Evolutionary conservation across 2,113 vertebrate genomes (phyloP).

Genomic region (Hemichromis elongatus): DNA sequence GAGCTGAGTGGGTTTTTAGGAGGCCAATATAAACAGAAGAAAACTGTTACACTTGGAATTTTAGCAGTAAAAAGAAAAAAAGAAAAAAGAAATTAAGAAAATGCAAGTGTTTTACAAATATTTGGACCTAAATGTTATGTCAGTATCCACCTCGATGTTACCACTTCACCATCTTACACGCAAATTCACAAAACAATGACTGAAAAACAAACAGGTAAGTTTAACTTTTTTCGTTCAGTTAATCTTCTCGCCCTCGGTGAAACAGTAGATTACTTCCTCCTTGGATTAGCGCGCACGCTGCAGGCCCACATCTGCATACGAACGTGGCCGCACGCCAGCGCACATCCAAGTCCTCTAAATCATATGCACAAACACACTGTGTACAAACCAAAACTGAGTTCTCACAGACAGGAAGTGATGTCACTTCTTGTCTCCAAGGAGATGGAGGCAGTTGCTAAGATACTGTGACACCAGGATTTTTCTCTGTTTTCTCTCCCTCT

Average conservation of each 20-base stretch:
- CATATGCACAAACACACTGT: constrained; percentile 50
- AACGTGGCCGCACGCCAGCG: neutral
- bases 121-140: neutral
- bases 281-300: constrained; percentile 10
- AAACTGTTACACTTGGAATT: neutral
- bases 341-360: constrained; percentile 1
- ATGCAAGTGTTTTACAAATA: neutral
- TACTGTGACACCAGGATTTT: constrained; percentile 78
- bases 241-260: neutral
- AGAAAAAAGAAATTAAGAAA: neutral
- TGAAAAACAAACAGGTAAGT: neutral
- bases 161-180: neutral
- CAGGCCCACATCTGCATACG: constrained; percentile 24
- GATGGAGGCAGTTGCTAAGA: constrained; percentile 81
- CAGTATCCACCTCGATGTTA: neutral
- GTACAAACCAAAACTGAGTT: constrained; percentile 71
- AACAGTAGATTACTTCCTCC: constrained; percentile 4
- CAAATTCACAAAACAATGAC: neutral
- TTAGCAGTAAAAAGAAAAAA: neutral
- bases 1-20: neutral
- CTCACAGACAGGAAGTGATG: constrained; percentile 78
- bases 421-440: constrained; percentile 78
- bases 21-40: neutral
- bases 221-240: neutral
- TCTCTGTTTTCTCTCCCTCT: constrained; percentile 62